These are phyloP conservation scores for Peromyscus polionotus DNA, from an alignment of 2,113 vertebrate species.

Conservation along the genomic window DNA sequence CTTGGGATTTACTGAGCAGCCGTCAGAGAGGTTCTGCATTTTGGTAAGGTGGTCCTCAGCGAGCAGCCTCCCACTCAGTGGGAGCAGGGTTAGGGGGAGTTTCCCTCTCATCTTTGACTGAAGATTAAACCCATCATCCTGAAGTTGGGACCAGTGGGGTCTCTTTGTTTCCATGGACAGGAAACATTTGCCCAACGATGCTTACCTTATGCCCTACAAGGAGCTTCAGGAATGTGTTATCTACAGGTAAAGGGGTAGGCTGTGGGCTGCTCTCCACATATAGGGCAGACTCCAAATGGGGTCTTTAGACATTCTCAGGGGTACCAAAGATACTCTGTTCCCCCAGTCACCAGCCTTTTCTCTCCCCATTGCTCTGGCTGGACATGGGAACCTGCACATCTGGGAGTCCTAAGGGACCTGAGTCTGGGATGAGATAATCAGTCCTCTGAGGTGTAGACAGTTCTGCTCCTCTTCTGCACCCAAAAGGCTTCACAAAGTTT, in stretches of 20 bases:
- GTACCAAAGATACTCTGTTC: background rate
- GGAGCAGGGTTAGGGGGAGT: accelerated
- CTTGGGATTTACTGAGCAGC: background rate
- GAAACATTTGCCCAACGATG: background rate
- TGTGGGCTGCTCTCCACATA: background rate
- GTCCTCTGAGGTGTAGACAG: background rate
- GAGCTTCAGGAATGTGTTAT: too few species aligned
- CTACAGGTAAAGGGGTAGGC: background rate
- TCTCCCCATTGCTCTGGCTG: background rate
- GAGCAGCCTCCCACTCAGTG: accelerated
- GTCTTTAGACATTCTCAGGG: background rate
- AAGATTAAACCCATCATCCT: background rate
- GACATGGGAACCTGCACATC: too few species aligned
- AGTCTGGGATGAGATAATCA: too few species aligned
- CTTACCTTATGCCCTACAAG: background rate
- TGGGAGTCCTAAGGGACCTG: background rate
- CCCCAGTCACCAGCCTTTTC: background rate
- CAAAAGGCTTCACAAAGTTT: accelerated
- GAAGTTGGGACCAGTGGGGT: accelerated
- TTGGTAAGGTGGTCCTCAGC: background rate
- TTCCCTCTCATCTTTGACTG: accelerated
- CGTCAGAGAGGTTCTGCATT: background rate
- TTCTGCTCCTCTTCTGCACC: background rate
- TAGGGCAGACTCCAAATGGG: background rate
- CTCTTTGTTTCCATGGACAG: background rate